These are phyloP conservation scores for Nyctalus aviator DNA, from an alignment of 2,797 vertebrate species.

Conservation along the genomic window DNA sequence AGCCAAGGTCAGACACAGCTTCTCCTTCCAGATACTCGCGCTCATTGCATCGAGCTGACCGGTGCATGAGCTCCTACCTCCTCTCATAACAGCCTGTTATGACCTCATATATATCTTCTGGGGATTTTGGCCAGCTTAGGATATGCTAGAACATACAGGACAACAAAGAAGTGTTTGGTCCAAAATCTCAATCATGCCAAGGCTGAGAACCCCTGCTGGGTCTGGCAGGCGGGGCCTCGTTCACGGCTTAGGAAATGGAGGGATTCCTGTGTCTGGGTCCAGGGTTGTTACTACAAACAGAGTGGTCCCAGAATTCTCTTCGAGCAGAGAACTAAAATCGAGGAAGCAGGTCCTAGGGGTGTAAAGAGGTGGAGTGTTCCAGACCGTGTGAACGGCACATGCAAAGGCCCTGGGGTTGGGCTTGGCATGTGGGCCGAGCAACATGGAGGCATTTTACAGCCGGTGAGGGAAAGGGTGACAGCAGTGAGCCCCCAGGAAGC, in stretches of 20 bases:
- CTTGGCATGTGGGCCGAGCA: background rate
- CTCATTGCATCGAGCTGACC: background rate
- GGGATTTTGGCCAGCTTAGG: background rate
- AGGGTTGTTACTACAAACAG: background rate
- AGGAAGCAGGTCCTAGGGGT: background rate
- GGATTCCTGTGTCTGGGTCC: background rate
- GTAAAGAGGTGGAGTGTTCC: background rate
- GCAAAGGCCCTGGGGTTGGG: background rate
- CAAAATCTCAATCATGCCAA: background rate
- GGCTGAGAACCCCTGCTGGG: background rate
- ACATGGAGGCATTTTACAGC: background rate
- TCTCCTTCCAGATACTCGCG: background rate
- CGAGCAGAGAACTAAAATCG: background rate
- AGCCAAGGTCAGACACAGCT: background rate
- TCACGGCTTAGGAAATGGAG: background rate
- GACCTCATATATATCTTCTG: background rate
- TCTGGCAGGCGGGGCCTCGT: background rate
- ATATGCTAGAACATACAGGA: background rate
- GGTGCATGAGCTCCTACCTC: background rate
- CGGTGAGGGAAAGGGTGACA: background rate
- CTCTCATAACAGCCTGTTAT: background rate
- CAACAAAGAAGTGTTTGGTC: background rate
- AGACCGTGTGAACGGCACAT: background rate
- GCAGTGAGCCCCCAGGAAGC: background rate
- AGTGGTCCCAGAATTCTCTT: constrained; percentile 3